Percentiles rank a stretch among this genome's conserved stretches.
Evolutionary conservation across 2,797 vertebrate species (phyloP).

Genomic region (Chanos chanos): DNA sequence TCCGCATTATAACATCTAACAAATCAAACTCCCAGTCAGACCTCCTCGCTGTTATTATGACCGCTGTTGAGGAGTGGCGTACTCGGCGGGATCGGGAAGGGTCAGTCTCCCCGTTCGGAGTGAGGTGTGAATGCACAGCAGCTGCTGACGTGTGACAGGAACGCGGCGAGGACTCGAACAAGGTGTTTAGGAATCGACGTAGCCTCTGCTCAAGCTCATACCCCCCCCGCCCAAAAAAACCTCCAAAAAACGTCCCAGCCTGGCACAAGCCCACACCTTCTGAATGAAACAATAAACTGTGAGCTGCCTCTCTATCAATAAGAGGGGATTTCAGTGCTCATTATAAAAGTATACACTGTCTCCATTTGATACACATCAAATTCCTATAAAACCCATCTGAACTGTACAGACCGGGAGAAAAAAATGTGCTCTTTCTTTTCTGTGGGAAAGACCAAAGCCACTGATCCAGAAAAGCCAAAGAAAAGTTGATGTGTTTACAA

Average conservation of each 20-base stretch:
- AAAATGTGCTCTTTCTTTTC: conserved; percentile 17
- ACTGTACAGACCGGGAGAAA: background rate
- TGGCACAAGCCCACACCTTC: conserved; percentile 7
- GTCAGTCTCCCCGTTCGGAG: conserved; percentile 31
- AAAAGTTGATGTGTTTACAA: conserved; percentile 46
- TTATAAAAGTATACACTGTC: conserved; percentile 12
- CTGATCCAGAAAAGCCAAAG: conserved; percentile 32
- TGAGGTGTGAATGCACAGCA: conserved; percentile 47
- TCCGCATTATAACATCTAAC: conserved; percentile 47
- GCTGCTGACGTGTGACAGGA: conserved; percentile 44
- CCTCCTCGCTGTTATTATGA: conserved; percentile 22
- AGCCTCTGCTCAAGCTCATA: conserved; percentile 33
- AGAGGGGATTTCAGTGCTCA: conserved; percentile 14
- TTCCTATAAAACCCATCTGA: conserved; percentile 10
- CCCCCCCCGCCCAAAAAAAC: conserved; percentile 23
- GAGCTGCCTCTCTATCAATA: background rate
- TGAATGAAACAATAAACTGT: conserved; percentile 16
- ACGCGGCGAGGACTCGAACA: conserved; percentile 34
- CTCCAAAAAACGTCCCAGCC: conserved; percentile 28
- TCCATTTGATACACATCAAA: conserved; percentile 11
- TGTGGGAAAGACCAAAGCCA: conserved; percentile 38
- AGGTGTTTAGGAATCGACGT: conserved; percentile 48
- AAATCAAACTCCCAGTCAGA: conserved; percentile 45
- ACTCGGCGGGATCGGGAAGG: conserved; percentile 20
- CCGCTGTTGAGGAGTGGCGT: conserved; percentile 26